Evolutionary conservation across 2,113 vertebrate species (phyloP), one percentile per base, ranked within the genome.

Genomic region (Platysteira castanea): DNA sequence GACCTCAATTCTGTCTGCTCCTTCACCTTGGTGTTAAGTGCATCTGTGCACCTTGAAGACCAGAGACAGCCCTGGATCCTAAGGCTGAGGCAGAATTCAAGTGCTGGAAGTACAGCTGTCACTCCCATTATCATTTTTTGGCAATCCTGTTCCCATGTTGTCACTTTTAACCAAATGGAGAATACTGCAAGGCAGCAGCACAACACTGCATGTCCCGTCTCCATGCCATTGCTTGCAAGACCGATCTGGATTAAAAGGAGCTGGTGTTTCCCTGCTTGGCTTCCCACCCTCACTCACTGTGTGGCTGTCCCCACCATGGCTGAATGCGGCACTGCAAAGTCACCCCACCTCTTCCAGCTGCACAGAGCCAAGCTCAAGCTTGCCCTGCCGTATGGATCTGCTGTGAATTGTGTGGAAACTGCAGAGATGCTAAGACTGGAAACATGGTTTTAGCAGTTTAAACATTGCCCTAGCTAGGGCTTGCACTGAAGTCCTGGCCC

Each of bases 251-350:
- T 87, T 33, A 54, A 65, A 71, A 64, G 18, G 30, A 23, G 8
- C 16, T 3, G 2, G 13, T 54, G 39, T 84, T 94, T n/a, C 16
- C 42, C 44, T 75, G 81, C 11, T 12, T 16, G 9, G 23, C 47
- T 71, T 37, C 19, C n/a, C 5, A 2, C 19, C 37, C 44, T 60
- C 2, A 0, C 30, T 91, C 1, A 0, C 49, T 46, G 31, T 9
- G 6, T 2, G 22, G 22, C 15, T 67, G 60, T 87, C 31, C 68
- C 37, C 3, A 5, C 18, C 2, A 2, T 7, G 24, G 35, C 56
- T 87, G 44, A 80, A 33, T 16, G 18, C 31, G 44, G n/a, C 63
- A 57, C 12, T 3, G 7, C 0, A 0, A 80, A 61, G 47, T 10
- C 21, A 39, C 37, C 6, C 37, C 6, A 7, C 27, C 65, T 74